phyloP scores from a whole-genome alignment of 2,113 vertebrate genomes.

The Silurus glanis region DNA sequence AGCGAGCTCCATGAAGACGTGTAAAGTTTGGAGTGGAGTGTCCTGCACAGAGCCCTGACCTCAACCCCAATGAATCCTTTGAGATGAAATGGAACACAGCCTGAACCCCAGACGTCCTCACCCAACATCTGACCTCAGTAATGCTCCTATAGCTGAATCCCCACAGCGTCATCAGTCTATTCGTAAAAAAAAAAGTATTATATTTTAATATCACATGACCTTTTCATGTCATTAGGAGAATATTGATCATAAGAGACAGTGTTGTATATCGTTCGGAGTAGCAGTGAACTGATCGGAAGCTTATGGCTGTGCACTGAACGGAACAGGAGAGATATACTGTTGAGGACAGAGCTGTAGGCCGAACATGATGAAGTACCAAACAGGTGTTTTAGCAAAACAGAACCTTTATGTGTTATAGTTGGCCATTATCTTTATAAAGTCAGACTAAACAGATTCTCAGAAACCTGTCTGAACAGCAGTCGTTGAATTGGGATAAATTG shows the following conservation, averaged over 20 bases:
- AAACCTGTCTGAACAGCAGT: not conserved
- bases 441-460: slow-evolving; percentile 16
- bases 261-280: too few relatives aligned
- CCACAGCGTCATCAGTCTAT: too few relatives aligned
- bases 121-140: not conserved
- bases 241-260: too few relatives aligned
- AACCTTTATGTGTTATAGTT: not conserved
- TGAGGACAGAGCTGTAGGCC: not conserved
- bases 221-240: not conserved
- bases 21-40: too few relatives aligned
- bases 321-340: not conserved
- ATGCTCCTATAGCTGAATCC: too few relatives aligned
- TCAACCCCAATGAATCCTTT: not conserved
- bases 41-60: too few relatives aligned
- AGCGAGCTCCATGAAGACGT: too few relatives aligned
- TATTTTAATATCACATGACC: not conserved
- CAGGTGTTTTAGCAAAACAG: slow-evolving; percentile 25
- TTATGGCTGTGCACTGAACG: not conserved
- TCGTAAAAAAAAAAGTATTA: too few relatives aligned
- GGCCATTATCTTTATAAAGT: not conserved
- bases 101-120: not conserved
- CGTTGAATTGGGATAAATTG: too few relatives aligned
- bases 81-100: not conserved
- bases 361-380: slow-evolving; percentile 18
- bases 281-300: not conserved